These are phyloP conservation scores for Hydrolagus colliei DNA, from an alignment of 2,797 vertebrate genomes.

Conservation along the genomic window DNA sequence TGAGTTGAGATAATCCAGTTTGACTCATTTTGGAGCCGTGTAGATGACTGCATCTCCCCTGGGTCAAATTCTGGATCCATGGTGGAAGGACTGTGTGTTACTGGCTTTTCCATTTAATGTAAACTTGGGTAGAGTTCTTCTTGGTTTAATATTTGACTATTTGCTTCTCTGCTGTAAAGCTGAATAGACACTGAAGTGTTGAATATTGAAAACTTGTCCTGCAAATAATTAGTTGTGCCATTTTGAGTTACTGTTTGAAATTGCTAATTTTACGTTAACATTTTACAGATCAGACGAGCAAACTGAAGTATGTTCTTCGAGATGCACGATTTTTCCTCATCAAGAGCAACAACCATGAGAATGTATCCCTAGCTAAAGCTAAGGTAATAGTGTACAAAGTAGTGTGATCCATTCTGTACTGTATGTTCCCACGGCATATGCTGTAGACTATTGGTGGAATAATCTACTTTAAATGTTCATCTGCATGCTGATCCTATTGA, in stretches of 20 bases:
- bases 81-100: background rate
- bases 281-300: constrained; percentile 77
- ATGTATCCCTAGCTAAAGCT: constrained; percentile 94
- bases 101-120: background rate
- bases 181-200: background rate
- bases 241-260: background rate
- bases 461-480: background rate
- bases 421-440: background rate
- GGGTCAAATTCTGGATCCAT: background rate
- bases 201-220: constrained; percentile 12
- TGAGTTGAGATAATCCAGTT: background rate
- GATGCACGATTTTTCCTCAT: constrained; percentile 95
- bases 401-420: background rate
- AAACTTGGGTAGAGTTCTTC: background rate
- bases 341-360: constrained; percentile 99
- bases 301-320: constrained; percentile 86
- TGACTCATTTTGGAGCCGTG: background rate
- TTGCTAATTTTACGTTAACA: constrained; percentile 13
- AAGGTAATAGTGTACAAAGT: constrained; percentile 62
- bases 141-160: background rate
- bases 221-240: background rate
- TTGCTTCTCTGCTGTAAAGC: constrained; percentile 2
- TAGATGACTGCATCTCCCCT: background rate
- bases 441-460: background rate
- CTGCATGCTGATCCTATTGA: no score